Base-by-base conservation (phyloP, 2,797 vertebrate genomes). In the Momotus momota region DNA sequence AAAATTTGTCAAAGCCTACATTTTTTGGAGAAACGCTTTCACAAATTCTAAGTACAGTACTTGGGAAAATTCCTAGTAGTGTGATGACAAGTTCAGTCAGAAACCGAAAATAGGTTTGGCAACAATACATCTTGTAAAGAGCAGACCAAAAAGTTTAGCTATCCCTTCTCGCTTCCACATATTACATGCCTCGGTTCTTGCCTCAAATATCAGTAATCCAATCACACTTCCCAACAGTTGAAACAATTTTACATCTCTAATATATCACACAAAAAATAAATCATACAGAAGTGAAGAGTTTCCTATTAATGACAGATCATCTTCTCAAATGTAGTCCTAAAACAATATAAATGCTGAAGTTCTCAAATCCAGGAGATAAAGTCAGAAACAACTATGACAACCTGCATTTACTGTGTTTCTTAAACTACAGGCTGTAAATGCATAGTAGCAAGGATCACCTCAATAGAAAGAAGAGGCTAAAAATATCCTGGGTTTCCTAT, bases 191-290 rank as follows among this genome's bases (percentile, higher is more conserved):
- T 25, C 77, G 20, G 4, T 49, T 78, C 61, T 45, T 41, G 20
- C 20, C 58, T 41, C 33, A 31, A 74, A 46, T 18, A 41, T 41
- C 35, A 77, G 51, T 14, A 81, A 91, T n/a, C 25, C 31, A 77
- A 26, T 6, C n/a, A n/a, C 2, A 0, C 8, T 25, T 38, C 40
- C 60, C 38, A 65, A 4, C 3, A 43, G 26, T 4, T n/a, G 43
- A 29, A 70, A 43, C 40, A 49, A 18, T 49, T 95, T 81, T 46
- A 58, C 12, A 43, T 17, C 40, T 67, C 45, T 55, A 21, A 54
- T 19, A 14, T 12, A 43, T 20, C 48, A 69, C 40, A 58, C 31
- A 61, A 48, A 20, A 49, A 40, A 43, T 20, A 46, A 41, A 60
- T 12, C 22, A 20, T 19, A 29, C 7, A 19, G 6, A 18, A 13